Conservation (phyloP, 2,797 vertebrate species). For the Hafferia zeledoni region DNA sequence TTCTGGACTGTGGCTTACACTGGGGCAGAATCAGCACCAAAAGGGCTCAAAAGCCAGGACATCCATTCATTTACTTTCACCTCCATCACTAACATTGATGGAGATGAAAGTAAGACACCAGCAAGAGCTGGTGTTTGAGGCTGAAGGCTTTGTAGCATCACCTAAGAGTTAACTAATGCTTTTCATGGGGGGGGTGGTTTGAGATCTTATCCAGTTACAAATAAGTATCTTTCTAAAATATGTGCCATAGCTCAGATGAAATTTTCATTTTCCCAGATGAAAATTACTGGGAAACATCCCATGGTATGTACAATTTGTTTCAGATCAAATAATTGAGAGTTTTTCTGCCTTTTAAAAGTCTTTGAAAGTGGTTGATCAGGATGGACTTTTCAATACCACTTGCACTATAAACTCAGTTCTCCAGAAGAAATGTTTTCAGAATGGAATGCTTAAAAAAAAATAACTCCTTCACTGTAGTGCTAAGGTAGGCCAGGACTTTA, state of each 20-base stretch:
- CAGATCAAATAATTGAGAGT: background rate
- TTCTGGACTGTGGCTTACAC: background rate
- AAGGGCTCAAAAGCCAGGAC: background rate
- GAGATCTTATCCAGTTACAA: background rate
- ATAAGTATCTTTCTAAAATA: background rate
- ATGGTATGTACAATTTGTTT: background rate
- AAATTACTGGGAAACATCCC: background rate
- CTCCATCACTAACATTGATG: background rate
- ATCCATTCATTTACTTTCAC: background rate
- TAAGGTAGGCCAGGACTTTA: background rate
- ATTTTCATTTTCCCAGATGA: background rate
- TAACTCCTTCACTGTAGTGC: background rate
- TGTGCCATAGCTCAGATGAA: background rate
- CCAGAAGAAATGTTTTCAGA: background rate
- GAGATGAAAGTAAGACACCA: background rate
- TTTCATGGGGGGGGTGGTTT: background rate
- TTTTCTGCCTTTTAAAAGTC: background rate
- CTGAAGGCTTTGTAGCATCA: background rate
- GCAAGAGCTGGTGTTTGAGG: background rate
- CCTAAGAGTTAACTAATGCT: background rate
- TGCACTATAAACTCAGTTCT: background rate
- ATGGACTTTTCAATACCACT: background rate
- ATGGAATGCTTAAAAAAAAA: background rate
- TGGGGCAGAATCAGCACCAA: background rate
- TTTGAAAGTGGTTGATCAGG: background rate